Conservation (phyloP, 2,888 invertebrate species). For the Temnothorax rugatulus region DNA sequence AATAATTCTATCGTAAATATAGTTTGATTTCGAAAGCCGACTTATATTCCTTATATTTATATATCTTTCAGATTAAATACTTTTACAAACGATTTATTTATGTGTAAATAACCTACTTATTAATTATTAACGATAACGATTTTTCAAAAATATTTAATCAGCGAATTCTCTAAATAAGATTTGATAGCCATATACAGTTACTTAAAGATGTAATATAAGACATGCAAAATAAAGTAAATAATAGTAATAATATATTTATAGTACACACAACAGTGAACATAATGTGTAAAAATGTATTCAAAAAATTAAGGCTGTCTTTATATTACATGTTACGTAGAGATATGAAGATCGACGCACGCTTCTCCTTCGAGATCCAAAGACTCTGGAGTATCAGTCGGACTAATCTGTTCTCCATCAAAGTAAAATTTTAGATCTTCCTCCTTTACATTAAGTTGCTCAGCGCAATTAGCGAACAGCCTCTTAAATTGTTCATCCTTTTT, state of each 20-base stretch:
- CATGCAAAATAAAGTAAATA: neutral
- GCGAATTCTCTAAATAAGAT: neutral
- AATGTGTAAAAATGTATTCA: neutral
- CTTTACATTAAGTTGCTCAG: conserved; percentile 73
- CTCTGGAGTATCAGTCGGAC: conserved; percentile 79
- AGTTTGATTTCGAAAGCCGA: neutral
- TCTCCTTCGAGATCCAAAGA: conserved; percentile 81
- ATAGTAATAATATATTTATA: neutral
- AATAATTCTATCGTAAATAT: neutral
- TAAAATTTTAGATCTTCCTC: conserved; percentile 78
- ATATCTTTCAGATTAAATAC: neutral
- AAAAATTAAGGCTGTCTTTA: neutral
- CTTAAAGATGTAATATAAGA: neutral
- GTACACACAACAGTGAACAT: neutral
- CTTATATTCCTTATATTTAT: neutral
- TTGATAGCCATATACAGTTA: neutral
- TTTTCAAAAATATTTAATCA: neutral
- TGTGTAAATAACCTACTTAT: neutral
- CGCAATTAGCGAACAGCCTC: conserved; percentile 73
- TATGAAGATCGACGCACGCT: conserved; percentile 80
- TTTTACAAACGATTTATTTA: neutral
- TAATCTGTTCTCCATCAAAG: conserved; percentile 81
- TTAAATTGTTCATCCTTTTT: conserved; percentile 75
- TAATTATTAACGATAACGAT: neutral
- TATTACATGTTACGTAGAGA: conserved; percentile 34